Evolutionary conservation across 2,113 vertebrate species (phyloP), one percentile per base, ranked within the genome.

Genomic region (Phaethornis superciliosus): DNA sequence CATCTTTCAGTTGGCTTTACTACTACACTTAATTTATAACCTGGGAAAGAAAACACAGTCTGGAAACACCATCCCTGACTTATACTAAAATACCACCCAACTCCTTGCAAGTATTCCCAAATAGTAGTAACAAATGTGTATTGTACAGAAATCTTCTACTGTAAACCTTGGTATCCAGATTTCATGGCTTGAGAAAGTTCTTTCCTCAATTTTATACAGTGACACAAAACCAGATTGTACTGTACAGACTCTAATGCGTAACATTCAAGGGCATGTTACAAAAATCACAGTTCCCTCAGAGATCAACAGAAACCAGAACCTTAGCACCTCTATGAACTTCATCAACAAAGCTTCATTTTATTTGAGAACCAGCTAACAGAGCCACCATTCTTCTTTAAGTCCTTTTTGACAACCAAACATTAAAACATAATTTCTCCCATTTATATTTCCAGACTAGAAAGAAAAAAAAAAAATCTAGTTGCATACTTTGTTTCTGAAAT

Each of bases 261-360:
- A 81, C 65, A 62, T 64, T 65, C 20, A 37, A 52, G 58, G 74
- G 58, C 44, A 72, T 4, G 1, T 51, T 60, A 79, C 30, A 89
- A 85, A 96, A 93, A 68, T 40, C 46, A 32, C 21, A 42, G 82
- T 37, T 77, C 78, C 44, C 67, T 35, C 64, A 0, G 6, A 95
- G 65, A 81, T 59, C 52, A 91, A 91, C 24, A 81, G 64, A 91
- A 89, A 74, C 9, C 64, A 68, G 85, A 87, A 68, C 40, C 84
- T 82, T 24, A 85, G 80, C 47, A 96, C 90, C 77, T 80, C 69
- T 4, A 2, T 22, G 59, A 95, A 95, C 60, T 82, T 71, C 56
- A 77, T 32, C 62, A 81, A 71, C 90, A 95, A 89, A 63, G 67
- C 72, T 75, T 64, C 51, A 40, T 79, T 86, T 68, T 83, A 74